Percentiles rank a stretch among this genome's conserved stretches.
phyloP scores from a whole-genome alignment of 2,888 invertebrate genomes.

The Glomeris marginata region DNA sequence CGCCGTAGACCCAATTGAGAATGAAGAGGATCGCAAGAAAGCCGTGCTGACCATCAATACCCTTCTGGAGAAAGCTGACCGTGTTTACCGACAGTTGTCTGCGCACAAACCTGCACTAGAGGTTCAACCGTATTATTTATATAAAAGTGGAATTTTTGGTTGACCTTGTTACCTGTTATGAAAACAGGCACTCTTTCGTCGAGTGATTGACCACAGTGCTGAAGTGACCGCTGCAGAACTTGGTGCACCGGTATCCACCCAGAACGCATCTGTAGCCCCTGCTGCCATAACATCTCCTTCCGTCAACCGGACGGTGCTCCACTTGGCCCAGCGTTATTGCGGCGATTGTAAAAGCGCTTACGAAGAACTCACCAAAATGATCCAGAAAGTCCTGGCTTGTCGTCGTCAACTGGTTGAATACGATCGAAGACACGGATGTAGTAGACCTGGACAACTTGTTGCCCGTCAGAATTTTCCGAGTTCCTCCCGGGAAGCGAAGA shows the following conservation, averaged over 20 bases:
- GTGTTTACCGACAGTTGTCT: slow-evolving; percentile 74
- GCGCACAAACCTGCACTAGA: slow-evolving; percentile 46
- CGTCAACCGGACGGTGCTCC: slow-evolving; percentile 84
- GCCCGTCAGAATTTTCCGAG: too few relatives aligned
- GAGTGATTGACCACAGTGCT: slow-evolving; percentile 67
- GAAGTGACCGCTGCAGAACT: slow-evolving; percentile 15
- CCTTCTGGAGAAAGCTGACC: slow-evolving; percentile 81
- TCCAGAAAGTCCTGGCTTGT: slow-evolving; percentile 78
- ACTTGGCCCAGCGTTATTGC: slow-evolving; percentile 87
- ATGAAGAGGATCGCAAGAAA: slow-evolving; percentile 90
- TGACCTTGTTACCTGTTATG: too few relatives aligned
- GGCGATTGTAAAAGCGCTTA: slow-evolving; percentile 87
- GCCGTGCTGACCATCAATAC: slow-evolving; percentile 82
- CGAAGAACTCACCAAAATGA: slow-evolving; percentile 65
- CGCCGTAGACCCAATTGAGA: slow-evolving; percentile 94
- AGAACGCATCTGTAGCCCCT: slow-evolving; percentile 21
- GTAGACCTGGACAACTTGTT: slow-evolving; percentile 18
- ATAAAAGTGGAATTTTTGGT: too few relatives aligned
- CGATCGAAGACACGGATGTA: slow-evolving; percentile 43
- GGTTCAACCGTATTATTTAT: slow-evolving; percentile 1
- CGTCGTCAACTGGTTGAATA: slow-evolving; percentile 79
- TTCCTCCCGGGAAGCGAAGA: too few relatives aligned
- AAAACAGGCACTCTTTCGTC: slow-evolving; percentile 45
- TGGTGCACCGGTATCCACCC: too few relatives aligned
- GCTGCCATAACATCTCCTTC: slow-evolving; percentile 41